Percentiles rank a stretch among this genome's conserved stretches.
phyloP scores from a whole-genome alignment of 2,888 invertebrate genomes.

The Ametastegia equiseti region DNA sequence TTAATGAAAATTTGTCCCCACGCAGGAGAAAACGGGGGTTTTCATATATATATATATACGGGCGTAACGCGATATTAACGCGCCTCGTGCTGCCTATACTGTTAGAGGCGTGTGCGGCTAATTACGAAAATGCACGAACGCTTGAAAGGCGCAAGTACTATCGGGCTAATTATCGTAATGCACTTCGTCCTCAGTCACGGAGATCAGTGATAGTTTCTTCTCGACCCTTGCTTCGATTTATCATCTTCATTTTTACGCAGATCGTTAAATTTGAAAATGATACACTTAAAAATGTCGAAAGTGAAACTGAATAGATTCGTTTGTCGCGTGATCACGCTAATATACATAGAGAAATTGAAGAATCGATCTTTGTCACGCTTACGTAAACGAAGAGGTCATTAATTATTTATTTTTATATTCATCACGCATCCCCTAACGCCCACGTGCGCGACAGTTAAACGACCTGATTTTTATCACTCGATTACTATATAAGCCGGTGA shows the following conservation, averaged over 20 bases:
- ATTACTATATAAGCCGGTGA: neutral
- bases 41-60: neutral
- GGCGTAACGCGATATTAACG: neutral
- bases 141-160: neutral
- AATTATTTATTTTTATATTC: constrained; percentile 40
- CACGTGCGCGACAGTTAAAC: constrained; percentile 30
- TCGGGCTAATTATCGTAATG: constrained; percentile 19
- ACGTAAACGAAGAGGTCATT: constrained; percentile 19
- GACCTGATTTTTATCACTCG: constrained; percentile 27
- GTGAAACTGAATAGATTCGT: constrained; percentile 18
- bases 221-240: neutral
- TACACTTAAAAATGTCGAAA: neutral
- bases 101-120: constrained; percentile 5
- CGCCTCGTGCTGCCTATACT: neutral
- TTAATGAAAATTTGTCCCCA: constrained; percentile 16
- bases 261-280: neutral
- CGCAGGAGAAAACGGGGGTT: neutral
- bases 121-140: constrained; percentile 28
- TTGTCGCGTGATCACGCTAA: constrained; percentile 5
- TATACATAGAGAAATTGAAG: neutral
- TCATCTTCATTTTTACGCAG: neutral
- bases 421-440: constrained; percentile 25
- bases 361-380: constrained; percentile 39
- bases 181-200: neutral
- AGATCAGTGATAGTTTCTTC: neutral